phyloP scores from a whole-genome alignment of 2,797 vertebrate species.

The Xerus rutilus region DNA sequence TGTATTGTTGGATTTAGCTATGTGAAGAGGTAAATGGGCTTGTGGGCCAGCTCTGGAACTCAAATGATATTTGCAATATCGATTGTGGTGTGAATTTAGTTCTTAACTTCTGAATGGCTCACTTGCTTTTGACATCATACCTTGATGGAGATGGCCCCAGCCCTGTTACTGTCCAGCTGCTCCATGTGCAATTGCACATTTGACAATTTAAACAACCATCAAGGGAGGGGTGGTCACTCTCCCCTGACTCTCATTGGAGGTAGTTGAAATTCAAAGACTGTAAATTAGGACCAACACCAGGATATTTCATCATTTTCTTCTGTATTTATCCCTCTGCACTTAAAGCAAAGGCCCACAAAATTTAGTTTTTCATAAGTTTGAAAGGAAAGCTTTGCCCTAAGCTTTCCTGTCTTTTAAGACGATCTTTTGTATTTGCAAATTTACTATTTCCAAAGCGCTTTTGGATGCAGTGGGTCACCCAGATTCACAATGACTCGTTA shows the following conservation, averaged over 20 bases:
- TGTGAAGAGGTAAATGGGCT: not conserved
- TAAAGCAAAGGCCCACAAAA: not conserved
- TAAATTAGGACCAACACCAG: not conserved
- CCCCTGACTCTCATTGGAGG: not conserved
- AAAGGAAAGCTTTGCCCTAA: not conserved
- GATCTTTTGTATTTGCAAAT: constrained; percentile 57
- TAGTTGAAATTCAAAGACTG: not conserved
- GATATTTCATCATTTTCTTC: not conserved
- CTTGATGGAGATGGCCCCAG: not conserved
- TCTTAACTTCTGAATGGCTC: not conserved
- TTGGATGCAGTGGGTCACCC: not conserved
- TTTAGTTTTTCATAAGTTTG: constrained; percentile 3
- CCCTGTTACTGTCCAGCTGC: not conserved
- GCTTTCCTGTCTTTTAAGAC: not conserved
- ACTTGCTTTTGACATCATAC: not conserved
- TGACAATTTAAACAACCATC: not conserved
- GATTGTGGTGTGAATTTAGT: not conserved
- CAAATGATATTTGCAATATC: not conserved
- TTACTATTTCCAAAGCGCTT: constrained; percentile 60
- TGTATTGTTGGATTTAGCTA: not conserved
- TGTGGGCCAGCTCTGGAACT: not conserved
- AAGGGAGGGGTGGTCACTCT: not conserved
- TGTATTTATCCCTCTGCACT: not conserved
- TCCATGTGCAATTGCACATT: not conserved
- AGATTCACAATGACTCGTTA: not conserved